A percentile compares a stretch with the other conserved stretches of the same genome.
These are phyloP conservation scores for Laodelphax striatellus DNA, from an alignment of 1,140 invertebrate species.

Conservation along the genomic window DNA sequence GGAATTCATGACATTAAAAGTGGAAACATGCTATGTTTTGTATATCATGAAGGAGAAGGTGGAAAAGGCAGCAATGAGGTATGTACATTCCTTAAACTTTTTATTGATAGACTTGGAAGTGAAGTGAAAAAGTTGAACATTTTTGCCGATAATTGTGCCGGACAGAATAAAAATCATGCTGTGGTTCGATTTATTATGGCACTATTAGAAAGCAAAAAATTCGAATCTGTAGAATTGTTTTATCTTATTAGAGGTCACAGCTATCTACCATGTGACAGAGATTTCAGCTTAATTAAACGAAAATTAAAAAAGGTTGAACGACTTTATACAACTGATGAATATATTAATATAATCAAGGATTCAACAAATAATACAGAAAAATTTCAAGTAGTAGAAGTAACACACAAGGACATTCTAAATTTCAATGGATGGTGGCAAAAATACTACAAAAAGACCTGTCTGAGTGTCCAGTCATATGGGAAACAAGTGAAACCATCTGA, in stretches of 20 bases:
- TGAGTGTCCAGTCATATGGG: neutral
- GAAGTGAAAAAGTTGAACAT: constrained; percentile 26
- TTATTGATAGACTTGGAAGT: constrained; percentile 16
- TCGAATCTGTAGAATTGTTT: constrained; percentile 8
- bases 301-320: constrained; percentile 11
- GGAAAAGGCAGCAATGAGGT: constrained; percentile 23
- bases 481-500: neutral
- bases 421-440: constrained; percentile 17
- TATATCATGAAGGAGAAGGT: constrained; percentile 13
- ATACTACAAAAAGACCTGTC: constrained; percentile 14
- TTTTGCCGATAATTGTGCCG: constrained; percentile 32
- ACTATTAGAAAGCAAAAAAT: constrained; percentile 5
- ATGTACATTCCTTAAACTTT: constrained; percentile 21
- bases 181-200: neutral
- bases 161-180: constrained; percentile 32
- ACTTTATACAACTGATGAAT: constrained; percentile 9
- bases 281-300: constrained; percentile 17
- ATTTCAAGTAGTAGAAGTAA: constrained; percentile 7
- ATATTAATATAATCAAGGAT: too few relatives aligned
- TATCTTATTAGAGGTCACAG: constrained; percentile 18
- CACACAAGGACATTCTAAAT: constrained; percentile 11
- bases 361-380: constrained; percentile 1
- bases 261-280: constrained; percentile 18
- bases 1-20: constrained; percentile 21
- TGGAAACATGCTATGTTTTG: neutral